Conservation (phyloP, 2,113 vertebrate species). For the Corythaeola cristata region DNA sequence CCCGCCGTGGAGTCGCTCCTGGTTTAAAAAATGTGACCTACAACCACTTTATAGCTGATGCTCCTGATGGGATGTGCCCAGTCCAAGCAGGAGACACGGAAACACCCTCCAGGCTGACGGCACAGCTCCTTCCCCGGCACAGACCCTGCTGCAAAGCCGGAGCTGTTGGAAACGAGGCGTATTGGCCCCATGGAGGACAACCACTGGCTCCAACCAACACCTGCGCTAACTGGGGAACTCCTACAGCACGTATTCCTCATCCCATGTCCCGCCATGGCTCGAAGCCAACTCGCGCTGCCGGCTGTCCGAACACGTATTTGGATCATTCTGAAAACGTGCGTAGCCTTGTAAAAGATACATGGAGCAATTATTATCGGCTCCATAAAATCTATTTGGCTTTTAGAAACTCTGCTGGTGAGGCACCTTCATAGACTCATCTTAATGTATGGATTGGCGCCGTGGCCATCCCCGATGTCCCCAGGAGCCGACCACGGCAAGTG, state of each 20-base stretch:
- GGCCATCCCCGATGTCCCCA: too few relatives aligned
- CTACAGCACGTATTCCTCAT: neutral
- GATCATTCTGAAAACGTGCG: neutral
- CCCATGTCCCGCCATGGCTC: neutral
- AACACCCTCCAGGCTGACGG: neutral
- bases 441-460: too few relatives aligned
- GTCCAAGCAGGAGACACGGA: neutral
- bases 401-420: neutral
- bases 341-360: neutral
- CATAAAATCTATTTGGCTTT: neutral
- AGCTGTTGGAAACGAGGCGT: neutral
- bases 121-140: fast-evolving
- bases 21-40: neutral
- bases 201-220: neutral
- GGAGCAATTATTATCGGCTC: neutral
- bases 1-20: neutral
- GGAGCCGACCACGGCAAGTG: too few relatives aligned
- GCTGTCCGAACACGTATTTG: neutral
- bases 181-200: neutral
- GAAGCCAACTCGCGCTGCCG: neutral
- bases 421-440: neutral
- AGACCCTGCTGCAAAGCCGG: neutral
- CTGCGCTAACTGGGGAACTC: neutral
- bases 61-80: neutral
- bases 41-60: too few relatives aligned